Evolutionary conservation across 2,888 invertebrate genomes (phyloP).

Genomic region (Falcaria lacertinaria): DNA sequence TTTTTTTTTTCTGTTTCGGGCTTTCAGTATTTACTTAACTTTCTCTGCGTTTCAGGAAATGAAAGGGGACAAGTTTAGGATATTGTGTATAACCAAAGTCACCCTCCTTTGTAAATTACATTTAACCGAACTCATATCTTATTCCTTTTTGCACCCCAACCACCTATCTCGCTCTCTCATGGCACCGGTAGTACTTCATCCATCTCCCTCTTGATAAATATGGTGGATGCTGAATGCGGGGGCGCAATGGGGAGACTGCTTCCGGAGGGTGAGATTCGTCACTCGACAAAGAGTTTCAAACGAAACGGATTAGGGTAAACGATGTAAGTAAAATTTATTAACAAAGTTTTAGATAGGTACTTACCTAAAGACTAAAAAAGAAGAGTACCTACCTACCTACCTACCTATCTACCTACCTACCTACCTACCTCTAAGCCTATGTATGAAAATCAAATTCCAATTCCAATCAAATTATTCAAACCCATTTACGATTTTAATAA

Average conservation of each 20-base stretch:
- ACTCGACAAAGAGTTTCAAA: conserved; percentile 45
- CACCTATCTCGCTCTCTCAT: conserved; percentile 22
- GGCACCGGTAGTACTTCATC: neutral
- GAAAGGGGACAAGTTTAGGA: conserved; percentile 12
- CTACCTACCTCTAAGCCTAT: too few species aligned
- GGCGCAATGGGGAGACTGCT: conserved; percentile 36
- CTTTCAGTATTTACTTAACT: too few species aligned
- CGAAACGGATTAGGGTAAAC: conserved; percentile 50
- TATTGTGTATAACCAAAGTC: conserved; percentile 32
- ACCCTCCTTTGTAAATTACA: conserved; percentile 51
- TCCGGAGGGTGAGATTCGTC: conserved; percentile 56
- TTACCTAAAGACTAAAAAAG: too few species aligned
- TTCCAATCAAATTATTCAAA: too few species aligned
- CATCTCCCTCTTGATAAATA: conserved; percentile 45
- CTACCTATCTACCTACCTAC: too few species aligned
- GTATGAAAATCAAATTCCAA: too few species aligned
- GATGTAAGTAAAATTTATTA: conserved; percentile 35
- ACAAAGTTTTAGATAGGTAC: too few species aligned
- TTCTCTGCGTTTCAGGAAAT: neutral
- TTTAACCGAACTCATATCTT: conserved; percentile 43
- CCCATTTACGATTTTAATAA: too few species aligned
- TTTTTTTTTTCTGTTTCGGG: too few species aligned
- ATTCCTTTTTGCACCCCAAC: conserved; percentile 49
- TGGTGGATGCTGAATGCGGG: conserved; percentile 63
- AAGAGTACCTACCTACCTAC: too few species aligned